phyloP scores from a whole-genome alignment of 2,888 invertebrate genomes.

The Leptinotarsa haldemani region DNA sequence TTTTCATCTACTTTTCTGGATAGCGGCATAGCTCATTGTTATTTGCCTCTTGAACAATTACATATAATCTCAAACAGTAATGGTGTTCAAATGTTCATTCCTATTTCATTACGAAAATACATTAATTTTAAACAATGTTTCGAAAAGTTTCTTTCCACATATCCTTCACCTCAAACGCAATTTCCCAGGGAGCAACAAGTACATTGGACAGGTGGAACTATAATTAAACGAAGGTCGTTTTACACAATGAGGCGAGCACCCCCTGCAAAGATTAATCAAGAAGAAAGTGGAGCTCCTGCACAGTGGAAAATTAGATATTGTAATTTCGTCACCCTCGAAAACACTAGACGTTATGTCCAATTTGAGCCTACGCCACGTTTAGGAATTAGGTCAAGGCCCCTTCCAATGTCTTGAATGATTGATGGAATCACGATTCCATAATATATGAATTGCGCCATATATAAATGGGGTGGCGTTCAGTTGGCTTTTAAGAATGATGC shows the following conservation, averaged over 20 bases:
- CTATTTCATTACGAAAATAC: neutral
- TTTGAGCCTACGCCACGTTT: conserved; percentile 41
- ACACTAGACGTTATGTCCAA: conserved; percentile 42
- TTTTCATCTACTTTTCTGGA: no score
- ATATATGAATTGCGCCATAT: neutral
- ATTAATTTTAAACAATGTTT: neutral
- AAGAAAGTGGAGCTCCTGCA: conserved; percentile 46
- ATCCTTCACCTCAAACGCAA: neutral
- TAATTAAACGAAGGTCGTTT: conserved; percentile 27
- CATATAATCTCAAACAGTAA: no score
- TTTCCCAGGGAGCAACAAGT: conserved; percentile 25
- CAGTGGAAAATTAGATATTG: conserved; percentile 49
- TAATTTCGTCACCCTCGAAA: conserved; percentile 48
- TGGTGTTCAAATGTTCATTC: no score
- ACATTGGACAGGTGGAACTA: conserved; percentile 20
- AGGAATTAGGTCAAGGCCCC: conserved; percentile 30
- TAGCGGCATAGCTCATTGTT: no score
- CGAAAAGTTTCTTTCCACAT: neutral
- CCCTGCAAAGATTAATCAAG: conserved; percentile 49
- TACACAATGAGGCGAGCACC: conserved; percentile 37
- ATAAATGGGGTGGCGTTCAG: neutral
- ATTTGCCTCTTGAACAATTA: no score
- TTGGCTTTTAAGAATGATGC: no score
- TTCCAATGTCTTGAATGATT: conserved; percentile 4
- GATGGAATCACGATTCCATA: neutral